Base-by-base conservation (phyloP, 1,140 invertebrate species). In the Eupeodes corollae region DNA sequence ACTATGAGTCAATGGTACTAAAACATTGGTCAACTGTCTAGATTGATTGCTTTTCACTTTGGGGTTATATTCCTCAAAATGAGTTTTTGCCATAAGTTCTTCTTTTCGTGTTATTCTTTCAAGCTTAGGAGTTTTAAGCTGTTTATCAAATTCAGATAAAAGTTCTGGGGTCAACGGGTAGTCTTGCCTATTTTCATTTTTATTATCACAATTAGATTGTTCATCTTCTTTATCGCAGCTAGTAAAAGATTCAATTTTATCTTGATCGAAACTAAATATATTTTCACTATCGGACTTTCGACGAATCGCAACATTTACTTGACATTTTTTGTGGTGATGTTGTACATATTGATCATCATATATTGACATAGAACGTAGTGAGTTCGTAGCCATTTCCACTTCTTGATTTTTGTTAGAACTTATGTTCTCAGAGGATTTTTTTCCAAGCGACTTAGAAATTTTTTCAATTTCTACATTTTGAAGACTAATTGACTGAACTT, bases 251-350 rank as follows among this genome's bases (percentile, higher is more conserved):
- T 81, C 78, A 35, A 82, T 82, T 54, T 78, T 75, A 51, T 81
- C 79, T 61, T 81, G 79, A 54, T 82, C 79, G 49, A 82, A 82
- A 56, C 79, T 81, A 52, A 82, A 81, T 12, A 82, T 78, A 39
- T 79, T 81, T 32, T 78, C 76, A 43, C 66, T 64, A 47, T 70
- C 69, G 0, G 75, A 77, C 32, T 75, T 74, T 12, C 63, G 54
- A 3, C 63, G 55, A 37, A 67, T 67, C 1, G 61, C 58, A 0
- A 26, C 21, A 5, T 3, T 26, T 26, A 8, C 8, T 26, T 26
- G 21, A 8, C 21, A 26, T 26, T 26, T 8, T 26, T 26, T 26
- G 21, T 26, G 3, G 8, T 26, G 21, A 26, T 8, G 3, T 26
- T 26, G 3, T 26, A 26, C 8, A 26, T 26, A 26, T 26, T 30